These are phyloP conservation scores for Scaptomyza graminum DNA, from an alignment of 1,140 invertebrate genomes.

Conservation along the genomic window DNA sequence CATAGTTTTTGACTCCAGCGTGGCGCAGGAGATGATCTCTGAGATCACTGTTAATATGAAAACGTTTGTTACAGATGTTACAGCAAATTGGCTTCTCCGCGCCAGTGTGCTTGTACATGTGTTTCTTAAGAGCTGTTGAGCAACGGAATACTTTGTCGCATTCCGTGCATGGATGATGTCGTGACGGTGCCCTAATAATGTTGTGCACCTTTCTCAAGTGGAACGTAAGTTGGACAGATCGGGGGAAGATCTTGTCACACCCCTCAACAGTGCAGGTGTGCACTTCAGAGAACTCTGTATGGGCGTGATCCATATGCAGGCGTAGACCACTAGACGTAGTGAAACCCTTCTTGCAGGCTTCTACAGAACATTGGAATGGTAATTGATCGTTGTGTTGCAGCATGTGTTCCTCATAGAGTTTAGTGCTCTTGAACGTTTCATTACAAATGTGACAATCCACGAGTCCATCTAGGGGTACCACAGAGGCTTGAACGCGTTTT, in stretches of 20 bases:
- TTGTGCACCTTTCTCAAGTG: slow-evolving; percentile 77
- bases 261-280: slow-evolving; percentile 69
- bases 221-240: slow-evolving; percentile 62
- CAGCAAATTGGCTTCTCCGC: slow-evolving; percentile 86
- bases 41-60: slow-evolving; percentile 71
- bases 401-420: slow-evolving; percentile 77
- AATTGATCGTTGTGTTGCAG: slow-evolving; percentile 75
- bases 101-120: slow-evolving; percentile 86
- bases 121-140: slow-evolving; percentile 82
- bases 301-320: slow-evolving; percentile 73
- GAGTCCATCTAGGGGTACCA: slow-evolving; percentile 46
- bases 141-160: slow-evolving; percentile 80
- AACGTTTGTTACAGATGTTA: slow-evolving; percentile 85
- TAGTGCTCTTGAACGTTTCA: slow-evolving; percentile 72
- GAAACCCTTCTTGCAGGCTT: slow-evolving; percentile 72
- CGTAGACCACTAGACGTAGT: slow-evolving; percentile 72
- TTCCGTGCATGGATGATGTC: slow-evolving; percentile 60
- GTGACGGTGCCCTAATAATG: slow-evolving; percentile 56
- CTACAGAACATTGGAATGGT: slow-evolving; percentile 75
- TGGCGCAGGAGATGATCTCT: slow-evolving; percentile 76
- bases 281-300: slow-evolving; percentile 63
- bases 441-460: slow-evolving; percentile 81
- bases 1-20: slow-evolving; percentile 80
- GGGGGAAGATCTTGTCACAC: slow-evolving; percentile 68
- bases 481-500: slow-evolving; percentile 49